Conservation (phyloP, 2,888 invertebrate genomes). For the Xylota sylvarum region DNA sequence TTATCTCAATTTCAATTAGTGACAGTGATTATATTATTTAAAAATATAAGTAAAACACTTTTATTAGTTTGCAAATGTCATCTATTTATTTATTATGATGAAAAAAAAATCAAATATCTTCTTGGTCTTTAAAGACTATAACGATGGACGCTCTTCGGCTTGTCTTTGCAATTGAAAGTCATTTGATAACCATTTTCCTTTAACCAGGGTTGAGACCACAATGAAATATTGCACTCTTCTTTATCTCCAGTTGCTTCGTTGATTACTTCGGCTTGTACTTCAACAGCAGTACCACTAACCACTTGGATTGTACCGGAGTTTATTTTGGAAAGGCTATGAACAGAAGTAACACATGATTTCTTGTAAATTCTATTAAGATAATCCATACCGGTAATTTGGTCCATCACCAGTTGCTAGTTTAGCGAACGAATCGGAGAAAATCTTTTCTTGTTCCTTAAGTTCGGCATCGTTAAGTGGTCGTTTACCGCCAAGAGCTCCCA, state of each 20-base stretch:
- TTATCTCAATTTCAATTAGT: not conserved
- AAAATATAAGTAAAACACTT: slow-evolving; percentile 13
- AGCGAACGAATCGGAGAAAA: slow-evolving; percentile 79
- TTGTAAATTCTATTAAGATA: not conserved
- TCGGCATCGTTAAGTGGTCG: slow-evolving; percentile 14
- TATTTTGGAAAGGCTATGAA: slow-evolving; percentile 16
- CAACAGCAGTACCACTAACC: slow-evolving; percentile 86
- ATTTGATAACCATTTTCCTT: slow-evolving; percentile 83
- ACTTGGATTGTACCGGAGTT: slow-evolving; percentile 85
- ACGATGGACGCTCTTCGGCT: slow-evolving; percentile 50
- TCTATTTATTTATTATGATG: slow-evolving; percentile 3
- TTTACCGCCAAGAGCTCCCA: not conserved
- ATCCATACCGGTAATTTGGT: slow-evolving; percentile 80
- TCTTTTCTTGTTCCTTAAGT: slow-evolving; percentile 79
- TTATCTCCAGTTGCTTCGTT: slow-evolving; percentile 85
- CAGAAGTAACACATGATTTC: no score
- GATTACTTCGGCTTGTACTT: slow-evolving; percentile 86
- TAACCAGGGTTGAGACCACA: slow-evolving; percentile 87
- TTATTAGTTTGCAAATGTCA: slow-evolving; percentile 8
- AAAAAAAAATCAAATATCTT: not conserved
- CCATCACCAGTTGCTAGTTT: slow-evolving; percentile 81
- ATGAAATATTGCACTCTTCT: slow-evolving; percentile 81
- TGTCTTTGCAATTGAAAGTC: slow-evolving; percentile 83
- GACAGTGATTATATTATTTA: not conserved
- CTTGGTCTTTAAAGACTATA: not conserved